Conservation (phyloP, 2,888 invertebrate species). For the Neoascia interrupta region DNA sequence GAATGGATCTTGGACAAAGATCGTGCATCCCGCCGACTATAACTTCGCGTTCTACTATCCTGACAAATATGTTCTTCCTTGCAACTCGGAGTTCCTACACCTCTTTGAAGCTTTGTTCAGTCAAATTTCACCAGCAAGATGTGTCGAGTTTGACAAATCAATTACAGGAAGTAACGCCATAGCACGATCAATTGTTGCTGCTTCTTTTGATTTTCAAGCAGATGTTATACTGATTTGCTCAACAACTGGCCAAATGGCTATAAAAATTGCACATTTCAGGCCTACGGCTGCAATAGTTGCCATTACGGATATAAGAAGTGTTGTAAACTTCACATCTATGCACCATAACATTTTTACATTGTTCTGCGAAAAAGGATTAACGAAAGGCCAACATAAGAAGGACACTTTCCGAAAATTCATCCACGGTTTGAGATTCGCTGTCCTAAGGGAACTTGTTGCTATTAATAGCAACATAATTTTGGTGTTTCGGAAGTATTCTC, state of each 20-base stretch:
- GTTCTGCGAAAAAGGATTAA: neutral
- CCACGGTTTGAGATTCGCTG: constrained; percentile 72
- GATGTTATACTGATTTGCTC: constrained; percentile 75
- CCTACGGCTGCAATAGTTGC: constrained; percentile 75
- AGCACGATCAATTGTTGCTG: constrained; percentile 73
- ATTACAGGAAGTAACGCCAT: constrained; percentile 73
- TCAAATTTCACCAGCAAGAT: constrained; percentile 3
- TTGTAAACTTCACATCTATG: constrained; percentile 73
- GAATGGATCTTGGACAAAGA: constrained; percentile 69
- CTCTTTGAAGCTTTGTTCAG: constrained; percentile 68
- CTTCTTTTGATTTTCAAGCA: constrained; percentile 74
- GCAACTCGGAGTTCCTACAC: constrained; percentile 42
- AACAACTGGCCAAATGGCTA: constrained; percentile 74
- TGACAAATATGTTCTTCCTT: constrained; percentile 74
- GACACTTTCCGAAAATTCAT: constrained; percentile 72
- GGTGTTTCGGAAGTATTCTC: constrained; percentile 71
- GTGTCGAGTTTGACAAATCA: constrained; percentile 67
- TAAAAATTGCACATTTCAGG: constrained; percentile 76
- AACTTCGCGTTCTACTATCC: constrained; percentile 74
- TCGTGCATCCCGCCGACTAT: constrained; percentile 71
- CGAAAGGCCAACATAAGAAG: constrained; percentile 53
- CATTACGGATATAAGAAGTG: constrained; percentile 73
- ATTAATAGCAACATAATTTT: constrained; percentile 72
- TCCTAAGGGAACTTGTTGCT: constrained; percentile 64
- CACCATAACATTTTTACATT: constrained; percentile 72